phyloP scores from a whole-genome alignment of 2,888 invertebrate species.

The Tridacna crocea region DNA sequence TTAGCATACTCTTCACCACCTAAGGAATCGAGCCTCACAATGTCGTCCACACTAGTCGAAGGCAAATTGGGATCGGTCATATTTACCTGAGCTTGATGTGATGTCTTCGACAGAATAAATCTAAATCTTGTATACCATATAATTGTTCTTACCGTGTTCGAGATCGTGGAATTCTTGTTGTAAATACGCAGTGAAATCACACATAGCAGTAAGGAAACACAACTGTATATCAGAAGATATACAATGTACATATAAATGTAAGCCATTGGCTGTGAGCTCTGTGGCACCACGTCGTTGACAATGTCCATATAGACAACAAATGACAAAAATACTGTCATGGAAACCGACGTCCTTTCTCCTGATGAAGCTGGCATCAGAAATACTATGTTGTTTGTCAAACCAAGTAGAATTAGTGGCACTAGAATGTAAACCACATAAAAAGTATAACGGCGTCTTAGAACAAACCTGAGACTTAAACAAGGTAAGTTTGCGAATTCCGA shows the following conservation, averaged over 20 bases:
- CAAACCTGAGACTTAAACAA: constrained; percentile 5
- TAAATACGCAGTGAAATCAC: constrained; percentile 49
- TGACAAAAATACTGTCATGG: constrained; percentile 53
- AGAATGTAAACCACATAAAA: constrained; percentile 51
- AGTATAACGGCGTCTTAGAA: constrained; percentile 1
- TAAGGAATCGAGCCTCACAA: no score
- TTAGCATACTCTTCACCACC: no score
- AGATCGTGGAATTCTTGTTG: constrained; percentile 30
- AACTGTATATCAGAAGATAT: constrained; percentile 43
- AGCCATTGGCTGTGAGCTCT: constrained; percentile 50
- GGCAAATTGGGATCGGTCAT: no score
- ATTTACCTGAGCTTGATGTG: no score
- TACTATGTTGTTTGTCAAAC: constrained; percentile 43
- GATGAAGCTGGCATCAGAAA: constrained; percentile 50
- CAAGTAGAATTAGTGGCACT: constrained; percentile 46
- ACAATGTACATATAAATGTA: constrained; percentile 51
- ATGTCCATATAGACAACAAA: constrained; percentile 57
- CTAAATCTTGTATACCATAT: constrained; percentile 8
- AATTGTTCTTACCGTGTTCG: neutral
- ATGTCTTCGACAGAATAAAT: neutral
- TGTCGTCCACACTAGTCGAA: no score
- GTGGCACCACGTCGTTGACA: constrained; percentile 52
- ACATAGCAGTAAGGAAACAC: constrained; percentile 26
- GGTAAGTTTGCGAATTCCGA: neutral
- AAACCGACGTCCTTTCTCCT: constrained; percentile 51